Evolutionary conservation across 2,888 invertebrate genomes (phyloP).

Genomic region (Hetaerina titia): DNA sequence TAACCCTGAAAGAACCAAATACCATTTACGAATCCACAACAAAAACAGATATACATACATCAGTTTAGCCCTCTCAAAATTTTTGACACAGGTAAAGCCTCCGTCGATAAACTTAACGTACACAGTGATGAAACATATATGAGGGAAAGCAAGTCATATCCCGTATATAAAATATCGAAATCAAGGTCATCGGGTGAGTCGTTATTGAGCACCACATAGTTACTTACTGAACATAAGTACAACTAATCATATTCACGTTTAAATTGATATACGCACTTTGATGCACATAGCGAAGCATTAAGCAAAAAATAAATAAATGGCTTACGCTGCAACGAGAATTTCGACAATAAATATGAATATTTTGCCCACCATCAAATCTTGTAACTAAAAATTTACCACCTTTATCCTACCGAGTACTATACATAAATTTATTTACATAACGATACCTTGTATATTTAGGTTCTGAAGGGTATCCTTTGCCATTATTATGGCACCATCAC

Average conservation of each 20-base stretch:
- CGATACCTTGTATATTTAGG: conserved; percentile 48
- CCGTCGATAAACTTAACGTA: conserved; percentile 37
- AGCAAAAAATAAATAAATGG: conserved; percentile 65
- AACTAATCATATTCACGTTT: not conserved
- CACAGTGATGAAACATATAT: conserved; percentile 37
- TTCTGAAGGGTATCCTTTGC: conserved; percentile 44
- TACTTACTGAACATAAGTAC: not conserved
- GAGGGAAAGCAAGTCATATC: conserved; percentile 50
- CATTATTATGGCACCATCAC: conserved; percentile 70
- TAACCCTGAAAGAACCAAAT: conserved; percentile 23
- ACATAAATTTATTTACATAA: not conserved
- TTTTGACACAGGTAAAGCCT: not conserved
- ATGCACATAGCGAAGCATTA: conserved; percentile 15
- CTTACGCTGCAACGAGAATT: conserved; percentile 49
- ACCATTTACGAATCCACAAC: not conserved
- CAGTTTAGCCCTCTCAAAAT: not conserved
- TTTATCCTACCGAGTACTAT: not conserved
- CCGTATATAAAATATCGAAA: not conserved
- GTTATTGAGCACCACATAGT: not conserved
- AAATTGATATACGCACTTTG: conserved; percentile 31
- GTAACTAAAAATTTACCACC: not conserved
- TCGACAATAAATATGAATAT: conserved; percentile 1
- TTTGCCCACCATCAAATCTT: too few species aligned
- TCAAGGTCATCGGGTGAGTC: conserved; percentile 42
- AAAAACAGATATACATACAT: not conserved